phyloP scores from a whole-genome alignment of 1,140 invertebrate genomes.

The Drosophila rufa region DNA sequence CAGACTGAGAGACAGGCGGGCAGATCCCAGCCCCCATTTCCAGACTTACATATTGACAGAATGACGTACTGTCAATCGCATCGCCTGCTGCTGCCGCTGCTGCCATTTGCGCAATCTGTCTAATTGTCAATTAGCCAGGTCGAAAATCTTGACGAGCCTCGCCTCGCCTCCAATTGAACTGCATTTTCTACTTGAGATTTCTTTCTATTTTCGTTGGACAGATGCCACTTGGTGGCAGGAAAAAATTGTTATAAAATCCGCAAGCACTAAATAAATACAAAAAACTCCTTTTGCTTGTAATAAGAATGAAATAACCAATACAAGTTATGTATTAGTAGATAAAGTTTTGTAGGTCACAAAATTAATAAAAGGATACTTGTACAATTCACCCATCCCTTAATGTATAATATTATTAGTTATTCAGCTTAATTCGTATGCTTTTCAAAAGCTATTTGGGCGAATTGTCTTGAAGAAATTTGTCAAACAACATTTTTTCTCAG shows the following conservation, averaged over 20 bases:
- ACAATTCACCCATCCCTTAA: conserved; percentile 30
- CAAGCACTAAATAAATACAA: neutral
- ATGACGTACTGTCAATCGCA: conserved; percentile 62
- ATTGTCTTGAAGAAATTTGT: conserved; percentile 13
- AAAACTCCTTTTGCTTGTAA: neutral
- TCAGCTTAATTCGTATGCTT: conserved; percentile 9
- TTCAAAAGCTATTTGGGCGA: conserved; percentile 4
- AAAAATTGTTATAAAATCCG: neutral
- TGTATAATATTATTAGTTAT: conserved; percentile 18
- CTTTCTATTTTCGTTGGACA: neutral
- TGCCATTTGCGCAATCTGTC: conserved; percentile 56
- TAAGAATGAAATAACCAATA: conserved; percentile 6
- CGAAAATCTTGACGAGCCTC: conserved; percentile 37
- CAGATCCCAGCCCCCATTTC: conserved; percentile 18
- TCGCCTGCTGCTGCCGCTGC: conserved; percentile 2
- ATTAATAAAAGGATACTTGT: neutral
- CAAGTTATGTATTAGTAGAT: conserved; percentile 1
- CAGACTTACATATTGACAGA: conserved; percentile 37
- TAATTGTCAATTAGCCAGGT: conserved; percentile 72
- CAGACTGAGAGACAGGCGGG: neutral
- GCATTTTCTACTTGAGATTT: conserved; percentile 11
- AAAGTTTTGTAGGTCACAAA: conserved; percentile 13
- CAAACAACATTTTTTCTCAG: conserved; percentile 1
- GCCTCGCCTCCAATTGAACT: conserved; percentile 27
- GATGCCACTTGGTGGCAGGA: conserved; percentile 4